Base-by-base conservation (phyloP, 2,113 vertebrate genomes). In the Smithornis capensis region DNA sequence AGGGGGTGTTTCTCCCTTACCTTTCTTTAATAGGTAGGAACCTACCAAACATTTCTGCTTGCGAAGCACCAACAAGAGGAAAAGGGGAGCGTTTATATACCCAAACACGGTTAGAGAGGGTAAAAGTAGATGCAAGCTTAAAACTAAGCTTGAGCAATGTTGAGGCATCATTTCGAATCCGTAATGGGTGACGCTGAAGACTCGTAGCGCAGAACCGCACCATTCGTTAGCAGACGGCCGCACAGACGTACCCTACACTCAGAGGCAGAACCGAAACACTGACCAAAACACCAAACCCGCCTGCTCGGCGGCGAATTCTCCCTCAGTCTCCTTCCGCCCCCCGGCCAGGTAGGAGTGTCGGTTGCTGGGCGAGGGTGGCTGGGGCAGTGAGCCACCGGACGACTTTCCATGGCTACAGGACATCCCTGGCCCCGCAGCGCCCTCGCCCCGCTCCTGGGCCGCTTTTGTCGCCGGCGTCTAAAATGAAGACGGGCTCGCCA, bases 201-300 rank as follows among this genome's bases (percentile, higher is more conserved):
- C 12, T 38, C 7, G 5, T 24, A 35, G 47, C 3, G 3, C 14
- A n/a, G 35, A 23, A 33, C 11, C 2, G 4, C 44, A 3, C 1
- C 19, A 0, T 9, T 13, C 4, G 7, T 2, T 1, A 33, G 7
- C 44, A 50, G 2, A 1, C 5, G 45, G 31, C 25, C 1, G 22
- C 21, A 4, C 40, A 15, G n/a, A 2, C 4, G 4, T 3, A 5
- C 6, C 9, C 8, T 29, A 7, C 49, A 7, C 0, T 3, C 49
- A 33, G 25, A 31, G 18, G 9, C 59, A 56, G 53, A 40, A 13
- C 35, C 5, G 78, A 10, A 1, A 14, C 3, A 75, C 10, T 4
- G 5, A 25, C 29, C 18, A 27, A 27, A 78, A 27, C 49, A 67
- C 1, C 18, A 13, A 55, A 38, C 23, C 12, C 9, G 1, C 7